Percentiles rank a stretch among this genome's conserved stretches.
phyloP scores from a whole-genome alignment of 2,888 invertebrate species.

The Mythimna impura region DNA sequence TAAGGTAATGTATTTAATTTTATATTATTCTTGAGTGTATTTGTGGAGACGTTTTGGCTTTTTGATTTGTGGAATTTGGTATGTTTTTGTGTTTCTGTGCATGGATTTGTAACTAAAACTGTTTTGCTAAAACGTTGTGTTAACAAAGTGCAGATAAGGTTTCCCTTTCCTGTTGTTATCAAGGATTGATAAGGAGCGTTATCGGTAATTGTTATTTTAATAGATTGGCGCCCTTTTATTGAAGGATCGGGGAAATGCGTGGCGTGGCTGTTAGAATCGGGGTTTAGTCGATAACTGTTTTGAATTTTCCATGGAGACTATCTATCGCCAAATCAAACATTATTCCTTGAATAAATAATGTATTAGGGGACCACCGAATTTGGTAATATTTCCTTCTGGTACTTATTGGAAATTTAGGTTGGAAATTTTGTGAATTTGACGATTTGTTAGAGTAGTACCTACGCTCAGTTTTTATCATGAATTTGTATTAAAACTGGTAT shows the following conservation, averaged over 20 bases:
- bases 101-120: constrained; percentile 8
- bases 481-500: too few species aligned
- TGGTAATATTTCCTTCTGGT: too few species aligned
- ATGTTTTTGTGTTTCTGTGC: neutral
- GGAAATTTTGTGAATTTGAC: too few species aligned
- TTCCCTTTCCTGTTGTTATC: constrained; percentile 31
- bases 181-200: constrained; percentile 18
- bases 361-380: neutral
- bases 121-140: constrained; percentile 10
- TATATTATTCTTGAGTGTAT: neutral
- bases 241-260: neutral
- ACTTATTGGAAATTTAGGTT: too few species aligned
- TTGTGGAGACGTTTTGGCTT: constrained; percentile 1
- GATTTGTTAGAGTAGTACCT: too few species aligned
- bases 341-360: neutral
- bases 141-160: constrained; percentile 11
- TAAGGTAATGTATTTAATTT: constrained; percentile 28
- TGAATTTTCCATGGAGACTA: constrained; percentile 20
- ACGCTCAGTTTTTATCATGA: too few species aligned
- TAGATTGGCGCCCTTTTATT: constrained; percentile 10
- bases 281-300: constrained; percentile 21
- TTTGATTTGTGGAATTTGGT: neutral
- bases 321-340: neutral
- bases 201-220: constrained; percentile 25
- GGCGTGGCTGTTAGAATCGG: neutral